These are phyloP conservation scores for Saxidomus purpurata DNA, from an alignment of 1,140 invertebrate genomes.

Conservation along the genomic window DNA sequence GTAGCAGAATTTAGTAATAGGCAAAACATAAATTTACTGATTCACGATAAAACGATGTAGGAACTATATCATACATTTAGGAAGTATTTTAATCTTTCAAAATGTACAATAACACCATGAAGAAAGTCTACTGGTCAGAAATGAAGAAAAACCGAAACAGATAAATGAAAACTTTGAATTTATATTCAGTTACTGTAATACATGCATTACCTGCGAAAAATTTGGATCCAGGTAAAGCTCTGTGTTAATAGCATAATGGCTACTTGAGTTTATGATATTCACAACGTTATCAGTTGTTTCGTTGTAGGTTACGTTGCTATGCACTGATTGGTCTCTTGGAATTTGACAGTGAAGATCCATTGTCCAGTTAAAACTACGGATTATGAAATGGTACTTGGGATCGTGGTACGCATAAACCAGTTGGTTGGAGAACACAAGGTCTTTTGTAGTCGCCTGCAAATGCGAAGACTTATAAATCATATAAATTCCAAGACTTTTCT, in stretches of 20 bases:
- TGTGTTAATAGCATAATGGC: not conserved
- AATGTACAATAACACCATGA: too few relatives aligned
- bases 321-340: not conserved
- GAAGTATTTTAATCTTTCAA: too few relatives aligned
- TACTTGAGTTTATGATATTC: not conserved
- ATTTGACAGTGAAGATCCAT: constrained; percentile 41
- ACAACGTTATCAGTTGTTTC: not conserved
- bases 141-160: too few relatives aligned
- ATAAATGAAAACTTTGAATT: too few relatives aligned
- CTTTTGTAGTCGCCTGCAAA: not conserved
- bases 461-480: too few relatives aligned
- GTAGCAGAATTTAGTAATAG: too few relatives aligned
- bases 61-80: too few relatives aligned
- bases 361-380: constrained; percentile 27
- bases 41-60: too few relatives aligned
- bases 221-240: constrained; percentile 9
- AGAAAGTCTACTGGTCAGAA: too few relatives aligned
- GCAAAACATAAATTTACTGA: too few relatives aligned
- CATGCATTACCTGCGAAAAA: not conserved
- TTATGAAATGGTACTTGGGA: constrained; percentile 35
- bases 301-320: constrained; percentile 14
- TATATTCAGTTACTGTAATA: too few relatives aligned
- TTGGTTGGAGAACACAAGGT: constrained; percentile 14
- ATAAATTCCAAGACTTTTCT: too few relatives aligned
- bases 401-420: constrained; percentile 55